phyloP scores from a whole-genome alignment of 2,888 invertebrate genomes.

The Philereme transversata region DNA sequence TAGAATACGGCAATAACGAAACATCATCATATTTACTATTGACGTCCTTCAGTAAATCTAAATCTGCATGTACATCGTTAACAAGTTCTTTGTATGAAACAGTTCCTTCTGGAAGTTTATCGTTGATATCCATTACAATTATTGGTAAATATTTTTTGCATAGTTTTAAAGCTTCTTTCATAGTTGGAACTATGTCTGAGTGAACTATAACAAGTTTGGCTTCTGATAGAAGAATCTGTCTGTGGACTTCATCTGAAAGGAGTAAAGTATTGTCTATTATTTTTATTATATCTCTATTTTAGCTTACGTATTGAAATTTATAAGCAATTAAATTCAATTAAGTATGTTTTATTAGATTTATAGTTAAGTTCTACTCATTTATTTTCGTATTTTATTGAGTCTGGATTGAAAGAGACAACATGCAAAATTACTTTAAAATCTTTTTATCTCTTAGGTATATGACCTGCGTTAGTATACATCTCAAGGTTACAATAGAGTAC shows the following conservation, averaged over 20 bases:
- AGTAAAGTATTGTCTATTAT: constrained; percentile 1
- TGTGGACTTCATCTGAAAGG: constrained; percentile 87
- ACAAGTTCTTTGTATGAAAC: constrained; percentile 85
- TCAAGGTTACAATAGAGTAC: background rate
- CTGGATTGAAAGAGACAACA: background rate
- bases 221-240: constrained; percentile 83
- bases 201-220: constrained; percentile 85
- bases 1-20: constrained; percentile 90
- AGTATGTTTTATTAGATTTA: background rate
- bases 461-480: too few species aligned
- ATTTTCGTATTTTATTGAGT: background rate
- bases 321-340: background rate
- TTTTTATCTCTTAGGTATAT: background rate
- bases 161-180: constrained; percentile 72
- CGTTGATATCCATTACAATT: constrained; percentile 60
- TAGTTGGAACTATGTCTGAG: constrained; percentile 76
- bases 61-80: constrained; percentile 73
- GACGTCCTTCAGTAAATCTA: constrained; percentile 70
- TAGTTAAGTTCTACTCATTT: background rate
- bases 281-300: background rate
- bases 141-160: constrained; percentile 76
- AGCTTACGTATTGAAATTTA: background rate
- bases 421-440: background rate
- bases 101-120: constrained; percentile 71
- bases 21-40: constrained; percentile 79